These are phyloP conservation scores for Notarius quadriscutis DNA, from an alignment of 2,113 vertebrate species.

Conservation along the genomic window DNA sequence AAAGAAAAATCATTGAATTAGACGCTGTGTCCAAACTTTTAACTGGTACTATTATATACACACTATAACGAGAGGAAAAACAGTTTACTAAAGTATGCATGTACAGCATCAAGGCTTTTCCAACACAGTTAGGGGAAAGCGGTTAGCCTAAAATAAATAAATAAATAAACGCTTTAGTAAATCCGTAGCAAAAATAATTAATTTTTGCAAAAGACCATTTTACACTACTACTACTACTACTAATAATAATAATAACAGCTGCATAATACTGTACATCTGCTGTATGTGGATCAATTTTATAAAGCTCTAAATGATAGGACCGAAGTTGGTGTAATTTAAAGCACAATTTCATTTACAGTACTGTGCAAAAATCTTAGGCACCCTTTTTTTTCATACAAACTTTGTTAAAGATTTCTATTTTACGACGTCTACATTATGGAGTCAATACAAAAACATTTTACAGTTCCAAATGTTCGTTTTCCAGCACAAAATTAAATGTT, in stretches of 20 bases:
- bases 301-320: neutral
- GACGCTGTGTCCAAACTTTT: too few relatives aligned
- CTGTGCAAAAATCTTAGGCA: too few relatives aligned
- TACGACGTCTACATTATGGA: too few relatives aligned
- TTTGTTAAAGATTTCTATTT: too few relatives aligned
- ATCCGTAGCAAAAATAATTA: neutral
- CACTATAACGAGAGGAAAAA: neutral
- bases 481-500: too few relatives aligned
- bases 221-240: neutral
- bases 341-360: neutral
- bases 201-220: neutral
- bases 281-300: neutral
- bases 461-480: too few relatives aligned
- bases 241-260: neutral
- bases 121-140: too few relatives aligned
- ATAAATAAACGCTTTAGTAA: neutral
- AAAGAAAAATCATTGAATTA: too few relatives aligned
- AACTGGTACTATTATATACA: too few relatives aligned
- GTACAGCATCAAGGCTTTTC: neutral
- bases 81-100: neutral
- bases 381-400: too few relatives aligned
- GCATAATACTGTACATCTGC: neutral
- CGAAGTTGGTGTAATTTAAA: neutral
- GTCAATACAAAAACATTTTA: too few relatives aligned
- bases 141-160: neutral